phyloP scores from a whole-genome alignment of 1,140 invertebrate species.

The Drosophila kikkawai region DNA sequence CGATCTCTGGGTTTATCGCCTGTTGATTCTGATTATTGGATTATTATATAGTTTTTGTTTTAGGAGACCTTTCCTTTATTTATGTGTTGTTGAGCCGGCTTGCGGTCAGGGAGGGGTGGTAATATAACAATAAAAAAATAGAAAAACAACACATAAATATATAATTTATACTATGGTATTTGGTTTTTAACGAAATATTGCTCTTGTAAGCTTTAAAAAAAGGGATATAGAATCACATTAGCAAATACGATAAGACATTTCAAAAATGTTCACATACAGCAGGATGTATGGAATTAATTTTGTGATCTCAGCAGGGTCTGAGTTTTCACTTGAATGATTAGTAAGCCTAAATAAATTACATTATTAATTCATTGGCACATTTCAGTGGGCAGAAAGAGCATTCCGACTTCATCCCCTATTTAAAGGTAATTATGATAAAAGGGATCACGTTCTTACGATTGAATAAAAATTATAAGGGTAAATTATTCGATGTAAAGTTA shows the following conservation, averaged over 20 bases:
- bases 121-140: too few relatives aligned
- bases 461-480: slow-evolving; percentile 29
- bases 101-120: too few relatives aligned
- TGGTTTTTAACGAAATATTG: too few relatives aligned
- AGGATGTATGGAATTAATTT: slow-evolving; percentile 20
- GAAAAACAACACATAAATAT: too few relatives aligned
- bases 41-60: too few relatives aligned
- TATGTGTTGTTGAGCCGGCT: too few relatives aligned
- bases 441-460: slow-evolving; percentile 7
- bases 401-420: slow-evolving; percentile 41
- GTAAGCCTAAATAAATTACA: slow-evolving; percentile 26
- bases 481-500: not conserved
- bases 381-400: slow-evolving; percentile 45
- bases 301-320: slow-evolving; percentile 32
- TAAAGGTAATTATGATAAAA: slow-evolving; percentile 15
- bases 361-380: slow-evolving; percentile 29
- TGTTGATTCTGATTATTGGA: too few relatives aligned
- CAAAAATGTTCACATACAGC: slow-evolving; percentile 29
- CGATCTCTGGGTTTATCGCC: too few relatives aligned
- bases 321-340: slow-evolving; percentile 42
- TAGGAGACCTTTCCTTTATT: too few relatives aligned
- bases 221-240: too few relatives aligned
- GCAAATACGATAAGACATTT: not conserved
- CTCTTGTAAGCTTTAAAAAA: too few relatives aligned
- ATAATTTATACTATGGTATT: too few relatives aligned